phyloP scores from a whole-genome alignment of 2,888 invertebrate species.

The Pelosia muscerda region DNA sequence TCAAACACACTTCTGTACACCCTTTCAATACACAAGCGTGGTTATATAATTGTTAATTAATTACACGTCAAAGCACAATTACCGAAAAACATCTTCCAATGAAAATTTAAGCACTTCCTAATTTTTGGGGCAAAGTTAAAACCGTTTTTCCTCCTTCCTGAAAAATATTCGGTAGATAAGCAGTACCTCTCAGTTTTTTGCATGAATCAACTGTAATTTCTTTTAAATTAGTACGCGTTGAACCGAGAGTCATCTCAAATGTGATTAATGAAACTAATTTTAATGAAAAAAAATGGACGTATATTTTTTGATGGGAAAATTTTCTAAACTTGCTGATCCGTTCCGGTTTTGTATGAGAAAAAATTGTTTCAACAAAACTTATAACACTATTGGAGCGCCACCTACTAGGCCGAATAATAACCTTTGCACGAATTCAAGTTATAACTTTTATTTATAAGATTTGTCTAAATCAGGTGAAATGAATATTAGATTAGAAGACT shows the following conservation, averaged over 20 bases:
- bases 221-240: constrained; percentile 47
- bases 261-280: constrained; percentile 54
- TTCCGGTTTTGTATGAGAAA: not conserved
- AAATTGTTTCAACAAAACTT: too few relatives aligned
- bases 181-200: constrained; percentile 21
- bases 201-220: constrained; percentile 41
- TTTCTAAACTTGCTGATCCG: not conserved
- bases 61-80: not conserved
- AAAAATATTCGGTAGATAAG: not conserved
- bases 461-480: not conserved
- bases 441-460: too few relatives aligned
- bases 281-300: constrained; percentile 32
- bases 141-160: not conserved
- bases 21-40: not conserved
- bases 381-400: not conserved
- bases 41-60: not conserved
- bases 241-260: constrained; percentile 39
- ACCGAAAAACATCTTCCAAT: not conserved
- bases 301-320: constrained; percentile 25
- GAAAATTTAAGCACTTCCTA: not conserved
- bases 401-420: not conserved
- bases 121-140: not conserved
- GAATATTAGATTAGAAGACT: too few relatives aligned
- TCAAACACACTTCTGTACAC: not conserved
- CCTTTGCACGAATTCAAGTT: not conserved